phyloP scores from a whole-genome alignment of 2,113 vertebrate species.

The Cryptomyrus ogoouensis region DNA sequence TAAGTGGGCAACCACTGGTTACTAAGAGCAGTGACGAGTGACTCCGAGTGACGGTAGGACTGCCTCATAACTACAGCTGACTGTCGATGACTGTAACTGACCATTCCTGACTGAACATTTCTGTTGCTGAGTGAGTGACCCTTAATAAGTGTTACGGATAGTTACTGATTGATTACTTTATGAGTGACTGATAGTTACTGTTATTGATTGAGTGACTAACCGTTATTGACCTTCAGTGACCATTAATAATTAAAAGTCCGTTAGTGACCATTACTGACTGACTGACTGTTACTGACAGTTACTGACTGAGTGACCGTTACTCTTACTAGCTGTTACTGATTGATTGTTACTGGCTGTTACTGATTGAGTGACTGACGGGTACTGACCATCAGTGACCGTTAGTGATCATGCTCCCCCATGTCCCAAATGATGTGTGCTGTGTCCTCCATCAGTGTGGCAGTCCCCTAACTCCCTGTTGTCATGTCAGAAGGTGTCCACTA shows the following conservation, averaged over 20 bases:
- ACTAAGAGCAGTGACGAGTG: background rate
- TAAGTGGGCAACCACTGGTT: background rate
- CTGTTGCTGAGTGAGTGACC: background rate
- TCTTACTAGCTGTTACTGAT: background rate
- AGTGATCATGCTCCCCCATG: conserved; percentile 48
- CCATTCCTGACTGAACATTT: background rate
- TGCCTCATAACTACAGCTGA: background rate
- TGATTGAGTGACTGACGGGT: background rate
- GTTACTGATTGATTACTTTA: background rate
- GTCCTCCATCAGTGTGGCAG: conserved; percentile 83
- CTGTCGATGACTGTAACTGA: background rate
- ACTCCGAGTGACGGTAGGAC: background rate
- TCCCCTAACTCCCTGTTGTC: conserved; percentile 78
- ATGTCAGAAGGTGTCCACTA: conserved; percentile 81
- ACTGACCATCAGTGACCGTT: background rate
- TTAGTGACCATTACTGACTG: background rate
- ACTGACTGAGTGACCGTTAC: background rate
- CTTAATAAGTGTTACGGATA: background rate
- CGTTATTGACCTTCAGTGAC: background rate
- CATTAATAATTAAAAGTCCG: background rate
- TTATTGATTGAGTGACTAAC: background rate
- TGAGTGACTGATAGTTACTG: background rate
- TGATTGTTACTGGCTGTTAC: background rate
- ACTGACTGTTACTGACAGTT: background rate
- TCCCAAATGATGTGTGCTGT: conserved; percentile 35